Evolutionary conservation across 2,113 vertebrate species (phyloP), one percentile per base, ranked within the genome.

Genomic region (Engystomops pustulosus): DNA sequence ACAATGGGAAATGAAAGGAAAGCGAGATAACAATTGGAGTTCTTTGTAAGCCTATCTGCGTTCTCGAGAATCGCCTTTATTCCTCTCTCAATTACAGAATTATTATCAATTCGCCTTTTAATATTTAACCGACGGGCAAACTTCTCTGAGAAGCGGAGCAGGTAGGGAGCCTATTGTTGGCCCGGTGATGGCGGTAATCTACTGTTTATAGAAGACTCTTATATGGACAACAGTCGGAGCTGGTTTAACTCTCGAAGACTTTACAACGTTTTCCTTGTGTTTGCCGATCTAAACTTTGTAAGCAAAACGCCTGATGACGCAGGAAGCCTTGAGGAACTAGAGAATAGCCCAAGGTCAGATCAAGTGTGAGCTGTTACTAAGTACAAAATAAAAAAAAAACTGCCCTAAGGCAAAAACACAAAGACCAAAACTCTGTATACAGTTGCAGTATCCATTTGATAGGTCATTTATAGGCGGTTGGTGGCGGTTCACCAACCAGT

Each of bases 61-160:
- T 79, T 70, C 65, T 36, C 4, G 4, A 68, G 41, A 79, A 60
- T 85, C 55, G 18, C 25, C 45, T 49, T 84, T 65, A 67, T 78
- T 68, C 44, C 62, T 65, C 41, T 49, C 53, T 49, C 62, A 10
- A 34, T 78, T 78, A 69, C n/a, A 10, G 67, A 51, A 17, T 32
- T 27, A 78, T 78, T 78, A 78, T 78, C 82, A 69, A 68, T 78
- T 41, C 69, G 30, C 8, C 9, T 32, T 34, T 84, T 84, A 84
- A 84, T 84, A 47, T 84, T 84, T 78, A 78, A 77, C 82, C 17
- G 32, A 27, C 60, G 41, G 27, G 82, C 82, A 69, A 41, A 58
- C 82, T 55, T 27, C 34, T 5, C 30, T 4, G n/a, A 44, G 17
- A 30, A 67, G 68, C 38, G 47, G 74, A 58, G 62, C 45, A 53